These are phyloP conservation scores for Scrobipalpa atriplicella DNA, from an alignment of 2,888 invertebrate genomes.

Conservation along the genomic window DNA sequence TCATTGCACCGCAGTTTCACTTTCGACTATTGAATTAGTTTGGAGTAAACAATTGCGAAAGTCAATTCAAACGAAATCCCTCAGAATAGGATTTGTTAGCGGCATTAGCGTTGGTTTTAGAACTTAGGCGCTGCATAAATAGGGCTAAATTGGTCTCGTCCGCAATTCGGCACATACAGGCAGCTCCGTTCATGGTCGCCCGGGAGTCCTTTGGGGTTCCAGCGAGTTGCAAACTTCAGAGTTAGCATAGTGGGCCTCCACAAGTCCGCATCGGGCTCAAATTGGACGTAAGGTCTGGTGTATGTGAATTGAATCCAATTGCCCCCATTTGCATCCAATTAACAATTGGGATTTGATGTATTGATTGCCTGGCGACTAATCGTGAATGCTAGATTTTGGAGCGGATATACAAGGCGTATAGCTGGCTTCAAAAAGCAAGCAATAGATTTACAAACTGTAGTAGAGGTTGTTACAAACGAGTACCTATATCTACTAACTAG, in stretches of 20 bases:
- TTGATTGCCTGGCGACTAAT: slow-evolving; percentile 28
- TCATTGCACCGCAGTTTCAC: not conserved
- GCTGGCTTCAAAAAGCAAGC: no score
- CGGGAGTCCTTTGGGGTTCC: slow-evolving; percentile 54
- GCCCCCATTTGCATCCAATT: slow-evolving; percentile 40
- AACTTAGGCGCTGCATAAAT: slow-evolving; percentile 64
- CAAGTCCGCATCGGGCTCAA: slow-evolving; percentile 55
- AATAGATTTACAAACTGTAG: no score
- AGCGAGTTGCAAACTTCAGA: slow-evolving; percentile 71
- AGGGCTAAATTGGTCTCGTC: slow-evolving; percentile 64
- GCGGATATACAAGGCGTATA: not conserved
- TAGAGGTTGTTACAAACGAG: no score
- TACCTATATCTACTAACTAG: no score
- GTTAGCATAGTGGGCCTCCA: slow-evolving; percentile 63
- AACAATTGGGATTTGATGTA: slow-evolving; percentile 38
- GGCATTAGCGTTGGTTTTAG: slow-evolving; percentile 14
- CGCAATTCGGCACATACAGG: slow-evolving; percentile 59
- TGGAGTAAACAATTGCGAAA: not conserved
- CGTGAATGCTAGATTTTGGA: slow-evolving; percentile 13
- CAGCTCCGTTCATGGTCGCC: slow-evolving; percentile 44
- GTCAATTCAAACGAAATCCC: slow-evolving; percentile 8
- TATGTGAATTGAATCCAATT: slow-evolving; percentile 54
- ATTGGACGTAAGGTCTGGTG: slow-evolving; percentile 61
- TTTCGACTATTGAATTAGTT: not conserved
- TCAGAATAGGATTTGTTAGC: slow-evolving; percentile 39